These are phyloP conservation scores for Atherinosoma microstoma DNA, from an alignment of 2,797 vertebrate genomes.

Conservation along the genomic window DNA sequence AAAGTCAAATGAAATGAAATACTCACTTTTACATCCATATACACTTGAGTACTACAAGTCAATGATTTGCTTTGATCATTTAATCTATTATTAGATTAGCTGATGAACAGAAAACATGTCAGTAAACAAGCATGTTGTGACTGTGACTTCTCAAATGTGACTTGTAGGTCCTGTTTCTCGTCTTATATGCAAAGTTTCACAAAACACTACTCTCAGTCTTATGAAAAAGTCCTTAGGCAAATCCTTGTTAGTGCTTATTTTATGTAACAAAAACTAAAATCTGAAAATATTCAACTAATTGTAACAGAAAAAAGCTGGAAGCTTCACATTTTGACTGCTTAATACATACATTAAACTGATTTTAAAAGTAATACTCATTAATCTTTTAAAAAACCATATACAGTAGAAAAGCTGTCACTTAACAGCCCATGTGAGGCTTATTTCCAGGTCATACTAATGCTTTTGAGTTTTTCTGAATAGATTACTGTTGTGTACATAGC, in stretches of 20 bases:
- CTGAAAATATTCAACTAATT: too few species aligned
- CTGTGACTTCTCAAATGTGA: too few species aligned
- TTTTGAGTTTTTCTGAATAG: neutral
- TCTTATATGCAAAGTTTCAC: too few species aligned
- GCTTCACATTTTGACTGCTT: neutral
- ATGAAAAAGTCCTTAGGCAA: neutral
- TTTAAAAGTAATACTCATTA: neutral
- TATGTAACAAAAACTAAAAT: too few species aligned
- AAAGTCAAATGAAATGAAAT: constrained; percentile 31
- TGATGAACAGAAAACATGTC: neutral
- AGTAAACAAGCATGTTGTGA: neutral
- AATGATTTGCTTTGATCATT: constrained; percentile 4
- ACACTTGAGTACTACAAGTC: neutral
- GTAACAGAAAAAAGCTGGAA: neutral
- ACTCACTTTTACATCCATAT: neutral
- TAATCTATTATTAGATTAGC: neutral
- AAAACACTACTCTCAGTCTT: neutral
- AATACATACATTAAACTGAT: neutral
- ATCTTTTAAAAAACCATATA: neutral
- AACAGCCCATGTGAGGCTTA: neutral
- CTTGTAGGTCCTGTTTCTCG: too few species aligned
- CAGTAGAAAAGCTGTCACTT: neutral
- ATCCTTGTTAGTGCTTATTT: neutral
- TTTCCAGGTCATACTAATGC: neutral
- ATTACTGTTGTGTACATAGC: too few species aligned